Evolutionary conservation across 1,140 invertebrate genomes (phyloP).

Genomic region (Drosophila micromelanica): DNA sequence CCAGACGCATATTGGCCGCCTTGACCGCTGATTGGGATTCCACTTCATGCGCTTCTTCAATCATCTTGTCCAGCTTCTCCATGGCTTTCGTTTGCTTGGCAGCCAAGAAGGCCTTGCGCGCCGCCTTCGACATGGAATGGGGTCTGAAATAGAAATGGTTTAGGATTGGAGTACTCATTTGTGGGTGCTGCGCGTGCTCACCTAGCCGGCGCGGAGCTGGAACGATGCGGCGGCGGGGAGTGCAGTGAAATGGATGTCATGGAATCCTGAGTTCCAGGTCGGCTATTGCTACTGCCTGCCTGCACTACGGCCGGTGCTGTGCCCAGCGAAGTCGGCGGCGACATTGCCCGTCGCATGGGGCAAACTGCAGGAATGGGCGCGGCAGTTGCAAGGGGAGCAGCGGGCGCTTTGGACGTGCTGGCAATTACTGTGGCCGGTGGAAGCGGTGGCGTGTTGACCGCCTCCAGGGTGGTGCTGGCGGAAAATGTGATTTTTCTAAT

Average conservation of each 20-base stretch:
- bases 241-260: conserved; percentile 71
- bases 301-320: conserved; percentile 39
- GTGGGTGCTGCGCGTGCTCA: neutral
- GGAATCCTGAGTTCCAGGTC: conserved; percentile 62
- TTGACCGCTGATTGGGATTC: conserved; percentile 68
- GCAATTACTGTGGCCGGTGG: neutral
- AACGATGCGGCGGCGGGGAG: conserved; percentile 72
- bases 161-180: neutral
- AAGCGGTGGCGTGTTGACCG: conserved; percentile 19
- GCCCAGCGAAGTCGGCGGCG: conserved; percentile 5
- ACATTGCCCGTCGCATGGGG: conserved; percentile 35
- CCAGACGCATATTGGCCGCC: conserved; percentile 55
- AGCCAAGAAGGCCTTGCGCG: conserved; percentile 77
- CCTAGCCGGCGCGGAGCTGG: conserved; percentile 69
- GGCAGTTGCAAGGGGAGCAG: neutral
- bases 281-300: conserved; percentile 35
- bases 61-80: conserved; percentile 84
- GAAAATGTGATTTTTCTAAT: conserved; percentile 82
- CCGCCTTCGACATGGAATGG: conserved; percentile 79
- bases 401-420: conserved; percentile 7
- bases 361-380: conserved; percentile 27
- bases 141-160: conserved; percentile 31
- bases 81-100: conserved; percentile 83
- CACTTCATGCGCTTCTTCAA: conserved; percentile 80
- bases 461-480: conserved; percentile 62